Evolutionary conservation across 2,888 invertebrate genomes (phyloP), one percentile per base, ranked within the genome.

Genomic region (Apodemia duryi): DNA sequence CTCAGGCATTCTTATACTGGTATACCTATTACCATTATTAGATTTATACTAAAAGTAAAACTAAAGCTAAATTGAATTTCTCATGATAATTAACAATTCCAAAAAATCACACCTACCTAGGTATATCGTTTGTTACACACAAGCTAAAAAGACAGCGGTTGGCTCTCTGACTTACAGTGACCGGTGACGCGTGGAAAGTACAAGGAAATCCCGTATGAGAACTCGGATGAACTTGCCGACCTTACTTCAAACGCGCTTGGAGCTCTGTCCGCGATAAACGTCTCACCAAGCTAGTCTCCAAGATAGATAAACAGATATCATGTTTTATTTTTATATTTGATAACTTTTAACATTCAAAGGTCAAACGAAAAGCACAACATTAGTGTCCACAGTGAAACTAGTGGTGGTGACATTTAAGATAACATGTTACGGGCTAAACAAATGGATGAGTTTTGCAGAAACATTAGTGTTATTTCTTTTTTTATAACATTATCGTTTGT

Each of bases 171-270:
- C 51, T 54, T 57, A 13, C 6, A 13, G 57, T 41, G 43, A 62
- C 35, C 64, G 64, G 46, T 65, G 67, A 63, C 64, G 68, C 66
- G 69, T 68, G 66, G 60, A 66, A 65, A 69, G 63, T 65, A 69
- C 63, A 69, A 71, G 69, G 68, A 70, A 70, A 69, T 65, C 65
- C 66, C 64, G 57, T 57, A 29, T 32, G 13, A 32, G 49, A 62
- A 49, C 61, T 67, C 66, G 67, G 64, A 67, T 67, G 64, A 64
- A 63, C 65, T 62, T 11, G 60, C 63, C 62, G 57, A 66, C 38
- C 65, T 65, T 11, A 41, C 35, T 6, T 2, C 49, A 61, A 65
- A 49, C 67, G 67, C 66, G 69, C 64, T 62, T 49, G 32, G 28
- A 43, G 13, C 60, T 41, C 62, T 10, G 49, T 35, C 51, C 28